Percentiles rank a stretch among this genome's conserved stretches.
phyloP scores from a whole-genome alignment of 1,140 invertebrate genomes.

The Oncopodura yosiiana region DNA sequence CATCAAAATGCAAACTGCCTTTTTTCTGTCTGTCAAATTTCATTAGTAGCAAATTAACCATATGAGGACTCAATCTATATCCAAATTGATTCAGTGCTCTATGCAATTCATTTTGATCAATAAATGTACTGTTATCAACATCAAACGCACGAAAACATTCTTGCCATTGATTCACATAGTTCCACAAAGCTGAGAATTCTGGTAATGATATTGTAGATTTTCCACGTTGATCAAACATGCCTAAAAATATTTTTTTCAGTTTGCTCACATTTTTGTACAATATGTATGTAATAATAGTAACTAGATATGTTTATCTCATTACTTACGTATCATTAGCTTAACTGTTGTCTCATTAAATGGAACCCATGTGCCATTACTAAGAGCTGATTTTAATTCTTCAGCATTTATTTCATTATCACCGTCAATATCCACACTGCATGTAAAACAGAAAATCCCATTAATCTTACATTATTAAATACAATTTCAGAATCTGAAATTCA shows the following conservation, averaged over 20 bases:
- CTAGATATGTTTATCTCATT: conserved; percentile 1
- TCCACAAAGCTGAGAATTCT: not conserved
- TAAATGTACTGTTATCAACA: conserved; percentile 88
- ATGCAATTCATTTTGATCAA: conserved; percentile 80
- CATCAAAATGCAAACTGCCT: conserved; percentile 90
- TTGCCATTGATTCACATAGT: conserved; percentile 59
- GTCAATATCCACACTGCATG: conserved; percentile 2
- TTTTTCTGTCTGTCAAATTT: conserved; percentile 87
- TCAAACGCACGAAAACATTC: conserved; percentile 91
- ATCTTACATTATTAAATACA: too few relatives aligned
- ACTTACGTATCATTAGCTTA: conserved; percentile 9
- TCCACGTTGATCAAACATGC: not conserved
- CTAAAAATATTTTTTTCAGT: not conserved
- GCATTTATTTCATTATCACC: conserved; percentile 6
- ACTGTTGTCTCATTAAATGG: conserved; percentile 8
- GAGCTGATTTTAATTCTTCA: not conserved
- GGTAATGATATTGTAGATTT: not conserved
- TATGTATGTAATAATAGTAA: not conserved
- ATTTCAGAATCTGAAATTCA: too few relatives aligned
- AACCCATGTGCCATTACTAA: conserved; percentile 7
- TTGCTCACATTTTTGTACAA: not conserved
- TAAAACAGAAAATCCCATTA: not conserved
- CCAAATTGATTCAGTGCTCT: conserved; percentile 84
- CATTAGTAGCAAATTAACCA: conserved; percentile 68
- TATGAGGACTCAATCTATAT: conserved; percentile 74